Percentiles rank a stretch among this genome's conserved stretches.
These are phyloP conservation scores for Hyposoter dolosus DNA, from an alignment of 2,888 invertebrate species.

Conservation along the genomic window DNA sequence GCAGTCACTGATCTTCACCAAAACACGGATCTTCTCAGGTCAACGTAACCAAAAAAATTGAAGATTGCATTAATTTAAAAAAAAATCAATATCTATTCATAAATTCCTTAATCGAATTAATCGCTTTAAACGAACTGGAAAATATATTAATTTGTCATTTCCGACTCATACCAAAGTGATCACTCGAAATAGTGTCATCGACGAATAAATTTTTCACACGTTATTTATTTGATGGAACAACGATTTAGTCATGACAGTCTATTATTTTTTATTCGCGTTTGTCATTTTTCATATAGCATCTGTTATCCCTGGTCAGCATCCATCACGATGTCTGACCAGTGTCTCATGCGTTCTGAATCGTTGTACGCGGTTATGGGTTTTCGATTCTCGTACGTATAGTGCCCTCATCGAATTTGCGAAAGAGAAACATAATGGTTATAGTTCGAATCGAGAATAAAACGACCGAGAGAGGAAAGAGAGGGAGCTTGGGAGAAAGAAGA, in stretches of 20 bases:
- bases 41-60: no score
- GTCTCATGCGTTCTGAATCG: slow-evolving; percentile 36
- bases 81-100: no score
- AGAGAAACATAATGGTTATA: slow-evolving; percentile 34
- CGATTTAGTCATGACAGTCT: slow-evolving; percentile 1
- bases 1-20: background rate
- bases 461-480: slow-evolving; percentile 17
- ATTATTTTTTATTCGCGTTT: slow-evolving; percentile 13
- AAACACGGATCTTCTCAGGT: background rate
- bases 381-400: slow-evolving; percentile 27
- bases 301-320: slow-evolving; percentile 31
- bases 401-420: slow-evolving; percentile 25
- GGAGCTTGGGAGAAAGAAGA: background rate
- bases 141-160: background rate
- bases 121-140: background rate
- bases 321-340: slow-evolving; percentile 52
- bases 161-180: background rate
- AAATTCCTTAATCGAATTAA: no score
- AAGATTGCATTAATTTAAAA: no score
- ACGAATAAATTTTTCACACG: background rate
- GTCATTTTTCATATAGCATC: slow-evolving; percentile 44
- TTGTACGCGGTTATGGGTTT: slow-evolving; percentile 61
- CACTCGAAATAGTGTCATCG: background rate
- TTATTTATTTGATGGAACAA: background rate
- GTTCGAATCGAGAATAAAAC: slow-evolving; percentile 30